Conservation (phyloP, 2,888 invertebrate genomes). For the Bursaphelenchus okinawaensis region DNA sequence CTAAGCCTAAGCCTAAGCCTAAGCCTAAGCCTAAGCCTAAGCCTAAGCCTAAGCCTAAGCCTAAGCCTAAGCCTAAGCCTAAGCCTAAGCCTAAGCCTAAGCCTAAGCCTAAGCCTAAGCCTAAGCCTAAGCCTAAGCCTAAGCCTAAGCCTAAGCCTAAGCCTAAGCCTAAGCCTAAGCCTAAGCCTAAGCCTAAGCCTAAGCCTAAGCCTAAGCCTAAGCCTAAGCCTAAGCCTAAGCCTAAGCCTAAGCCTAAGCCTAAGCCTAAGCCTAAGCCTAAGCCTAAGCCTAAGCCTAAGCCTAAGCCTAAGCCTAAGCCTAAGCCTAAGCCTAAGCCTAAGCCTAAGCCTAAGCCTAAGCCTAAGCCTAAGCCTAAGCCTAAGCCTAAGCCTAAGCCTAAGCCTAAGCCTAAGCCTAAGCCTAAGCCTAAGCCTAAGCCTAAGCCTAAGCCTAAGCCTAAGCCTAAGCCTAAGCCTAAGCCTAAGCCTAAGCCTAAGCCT, state of each 20-base stretch:
- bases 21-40: too few species aligned
- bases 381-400: constrained; percentile 28
- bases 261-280: constrained; percentile 23
- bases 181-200: constrained; percentile 24
- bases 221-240: constrained; percentile 20
- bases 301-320: constrained; percentile 25
- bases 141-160: constrained; percentile 25
- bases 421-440: constrained; percentile 31
- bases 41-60: too few species aligned
- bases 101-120: constrained; percentile 24
- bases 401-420: constrained; percentile 29
- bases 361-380: constrained; percentile 29
- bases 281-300: constrained; percentile 23
- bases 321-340: constrained; percentile 24
- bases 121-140: constrained; percentile 30
- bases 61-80: too few species aligned
- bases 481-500: constrained; percentile 24
- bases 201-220: constrained; percentile 25
- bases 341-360: constrained; percentile 25
- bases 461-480: constrained; percentile 29
- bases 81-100: constrained; percentile 13
- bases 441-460: constrained; percentile 31
- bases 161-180: constrained; percentile 26
- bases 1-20: too few species aligned
- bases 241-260: constrained; percentile 25